phyloP scores from a whole-genome alignment of 35 echinoderm and acorn worm genomes.

The Ophioderma brevispina region DNA sequence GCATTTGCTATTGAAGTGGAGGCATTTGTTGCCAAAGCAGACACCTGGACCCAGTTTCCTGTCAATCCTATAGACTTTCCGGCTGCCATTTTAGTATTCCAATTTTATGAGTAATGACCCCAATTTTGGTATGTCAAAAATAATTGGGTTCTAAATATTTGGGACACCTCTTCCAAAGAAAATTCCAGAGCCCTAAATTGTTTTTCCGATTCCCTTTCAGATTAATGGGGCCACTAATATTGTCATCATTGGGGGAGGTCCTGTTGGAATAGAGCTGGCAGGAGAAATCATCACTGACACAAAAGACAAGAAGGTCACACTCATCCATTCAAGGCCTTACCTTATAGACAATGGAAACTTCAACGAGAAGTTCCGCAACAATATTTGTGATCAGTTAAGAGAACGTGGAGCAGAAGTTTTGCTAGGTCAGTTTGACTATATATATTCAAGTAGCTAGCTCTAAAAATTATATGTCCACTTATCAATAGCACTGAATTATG shows the following conservation, averaged over 20 bases:
- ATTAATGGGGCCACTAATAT: slow-evolving; percentile 73
- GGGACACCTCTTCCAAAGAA: too few relatives aligned
- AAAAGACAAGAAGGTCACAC: slow-evolving; percentile 71
- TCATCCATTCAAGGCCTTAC: slow-evolving; percentile 62
- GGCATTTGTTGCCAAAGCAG: too few relatives aligned
- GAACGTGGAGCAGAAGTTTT: slow-evolving; percentile 54
- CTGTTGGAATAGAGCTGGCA: slow-evolving; percentile 82
- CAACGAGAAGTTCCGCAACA: slow-evolving; percentile 34
- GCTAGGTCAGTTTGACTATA: slow-evolving; percentile 63
- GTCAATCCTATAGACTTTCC: not conserved
- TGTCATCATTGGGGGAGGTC: slow-evolving; percentile 78
- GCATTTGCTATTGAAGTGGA: too few relatives aligned
- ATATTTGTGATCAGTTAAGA: slow-evolving; percentile 24
- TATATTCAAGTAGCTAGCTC: too few relatives aligned
- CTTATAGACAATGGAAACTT: slow-evolving; percentile 45
- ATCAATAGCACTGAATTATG: too few relatives aligned
- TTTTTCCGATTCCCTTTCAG: slow-evolving; percentile 16
- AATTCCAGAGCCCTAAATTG: not conserved
- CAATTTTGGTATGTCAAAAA: too few relatives aligned
- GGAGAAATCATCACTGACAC: slow-evolving; percentile 83
- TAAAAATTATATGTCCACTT: too few relatives aligned
- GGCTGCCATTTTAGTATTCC: not conserved
- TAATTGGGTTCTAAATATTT: too few relatives aligned
- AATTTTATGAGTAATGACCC: not conserved
- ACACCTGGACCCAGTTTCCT: too few relatives aligned